A percentile compares a stretch with the other conserved stretches of the same genome.
phyloP scores from a whole-genome alignment of 1,140 invertebrate species.

The Tribolium castaneum region DNA sequence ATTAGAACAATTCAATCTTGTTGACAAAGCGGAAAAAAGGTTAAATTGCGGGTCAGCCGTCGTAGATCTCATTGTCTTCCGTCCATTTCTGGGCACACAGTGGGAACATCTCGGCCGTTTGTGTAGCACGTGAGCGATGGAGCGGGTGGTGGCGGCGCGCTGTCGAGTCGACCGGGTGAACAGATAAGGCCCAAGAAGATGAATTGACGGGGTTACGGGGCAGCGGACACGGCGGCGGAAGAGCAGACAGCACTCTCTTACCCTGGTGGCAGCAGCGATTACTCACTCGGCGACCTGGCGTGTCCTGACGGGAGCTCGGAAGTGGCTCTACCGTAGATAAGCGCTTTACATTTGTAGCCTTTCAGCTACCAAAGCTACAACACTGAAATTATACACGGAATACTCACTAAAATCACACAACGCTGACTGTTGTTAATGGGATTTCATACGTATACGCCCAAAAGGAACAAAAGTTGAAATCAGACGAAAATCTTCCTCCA shows the following conservation, averaged over 20 bases:
- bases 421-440: neutral
- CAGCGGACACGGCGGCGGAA: constrained; percentile 60
- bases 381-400: constrained; percentile 28
- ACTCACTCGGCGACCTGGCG: constrained; percentile 59
- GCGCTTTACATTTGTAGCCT: constrained; percentile 62
- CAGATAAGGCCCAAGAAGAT: constrained; percentile 59
- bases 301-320: constrained; percentile 55
- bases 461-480: neutral
- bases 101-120: constrained; percentile 14
- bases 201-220: constrained; percentile 61
- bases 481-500: neutral
- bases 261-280: constrained; percentile 60
- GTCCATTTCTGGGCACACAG: constrained; percentile 6
- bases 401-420: neutral
- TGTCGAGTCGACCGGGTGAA: constrained; percentile 46
- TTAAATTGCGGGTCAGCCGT: constrained; percentile 18
- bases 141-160: constrained; percentile 21
- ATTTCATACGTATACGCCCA: neutral
- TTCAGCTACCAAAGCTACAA: constrained; percentile 58
- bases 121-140: constrained; percentile 42
- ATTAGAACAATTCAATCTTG: constrained; percentile 33
- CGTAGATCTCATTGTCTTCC: constrained; percentile 17
- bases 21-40: constrained; percentile 31
- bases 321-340: constrained; percentile 61
- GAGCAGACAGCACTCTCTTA: constrained; percentile 63